phyloP scores from a whole-genome alignment of 2,797 vertebrate species.

The Brachyrhaphis roseni region DNA sequence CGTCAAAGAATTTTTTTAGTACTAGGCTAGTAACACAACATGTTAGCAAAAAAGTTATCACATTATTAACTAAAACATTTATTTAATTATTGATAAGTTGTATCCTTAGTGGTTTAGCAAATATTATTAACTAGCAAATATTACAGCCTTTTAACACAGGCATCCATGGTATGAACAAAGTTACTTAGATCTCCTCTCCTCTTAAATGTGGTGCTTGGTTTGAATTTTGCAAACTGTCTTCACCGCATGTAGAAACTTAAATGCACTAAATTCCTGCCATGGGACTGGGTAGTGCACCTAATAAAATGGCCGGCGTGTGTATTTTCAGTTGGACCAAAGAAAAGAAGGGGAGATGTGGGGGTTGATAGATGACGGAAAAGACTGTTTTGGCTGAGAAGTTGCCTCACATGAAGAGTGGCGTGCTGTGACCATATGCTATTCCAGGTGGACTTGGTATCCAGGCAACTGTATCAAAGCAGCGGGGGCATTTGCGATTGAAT shows the following conservation, averaged over 20 bases:
- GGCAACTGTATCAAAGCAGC: slow-evolving; percentile 81
- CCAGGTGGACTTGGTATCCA: slow-evolving; percentile 82
- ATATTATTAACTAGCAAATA: not conserved
- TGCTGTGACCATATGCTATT: slow-evolving; percentile 84
- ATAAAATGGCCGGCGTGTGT: not conserved
- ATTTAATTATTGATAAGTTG: not conserved
- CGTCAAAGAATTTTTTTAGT: not conserved
- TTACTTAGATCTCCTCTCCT: not conserved
- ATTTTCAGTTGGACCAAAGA: slow-evolving; percentile 31
- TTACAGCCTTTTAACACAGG: not conserved
- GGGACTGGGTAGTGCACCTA: not conserved
- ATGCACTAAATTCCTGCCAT: not conserved
- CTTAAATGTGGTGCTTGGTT: not conserved
- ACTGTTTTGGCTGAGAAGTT: slow-evolving; percentile 69
- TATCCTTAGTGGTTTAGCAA: not conserved
- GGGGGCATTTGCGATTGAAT: slow-evolving; percentile 73
- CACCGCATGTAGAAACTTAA: not conserved
- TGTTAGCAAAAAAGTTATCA: not conserved
- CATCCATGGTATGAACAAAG: not conserved
- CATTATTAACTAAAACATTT: not conserved
- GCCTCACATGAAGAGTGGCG: slow-evolving; percentile 77
- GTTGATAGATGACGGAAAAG: slow-evolving; percentile 41
- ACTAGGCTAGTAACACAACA: not conserved
- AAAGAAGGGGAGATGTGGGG: not conserved
- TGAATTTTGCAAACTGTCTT: not conserved